phyloP scores from a whole-genome alignment of 2,888 invertebrate genomes.

The Pteria penguin region DNA sequence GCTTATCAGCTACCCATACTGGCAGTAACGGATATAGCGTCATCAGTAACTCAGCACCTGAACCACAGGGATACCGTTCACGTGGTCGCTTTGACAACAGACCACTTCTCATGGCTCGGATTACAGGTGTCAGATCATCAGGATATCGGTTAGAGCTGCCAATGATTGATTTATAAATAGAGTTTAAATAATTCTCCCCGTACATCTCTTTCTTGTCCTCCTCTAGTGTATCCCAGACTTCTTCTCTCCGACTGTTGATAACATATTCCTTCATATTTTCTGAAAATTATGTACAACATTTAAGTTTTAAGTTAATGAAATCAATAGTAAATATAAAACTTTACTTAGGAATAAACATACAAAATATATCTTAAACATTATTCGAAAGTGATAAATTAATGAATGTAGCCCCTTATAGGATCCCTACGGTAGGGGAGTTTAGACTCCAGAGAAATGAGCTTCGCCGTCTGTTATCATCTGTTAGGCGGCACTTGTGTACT shows the following conservation, averaged over 20 bases:
- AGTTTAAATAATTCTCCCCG: conserved; percentile 71
- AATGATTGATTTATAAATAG: conserved; percentile 66
- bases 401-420: too few relatives aligned
- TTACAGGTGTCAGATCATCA: conserved; percentile 74
- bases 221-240: conserved; percentile 72
- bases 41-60: conserved; percentile 71
- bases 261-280: conserved; percentile 65
- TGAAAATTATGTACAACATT: too few relatives aligned
- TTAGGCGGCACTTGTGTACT: too few relatives aligned
- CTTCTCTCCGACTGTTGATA: conserved; percentile 60
- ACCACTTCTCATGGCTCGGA: conserved; percentile 73
- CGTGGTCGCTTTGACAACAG: conserved; percentile 74
- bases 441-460: too few relatives aligned
- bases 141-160: conserved; percentile 57
- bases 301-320: too few relatives aligned
- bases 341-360: too few relatives aligned
- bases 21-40: conserved; percentile 72
- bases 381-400: too few relatives aligned
- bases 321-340: too few relatives aligned
- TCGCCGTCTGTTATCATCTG: too few relatives aligned
- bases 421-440: too few relatives aligned
- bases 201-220: conserved; percentile 66
- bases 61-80: conserved; percentile 72
- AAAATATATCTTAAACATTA: too few relatives aligned
- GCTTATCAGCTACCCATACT: conserved; percentile 73